Base-by-base conservation (phyloP, 2,113 vertebrate genomes). In the Caranx melampygus region DNA sequence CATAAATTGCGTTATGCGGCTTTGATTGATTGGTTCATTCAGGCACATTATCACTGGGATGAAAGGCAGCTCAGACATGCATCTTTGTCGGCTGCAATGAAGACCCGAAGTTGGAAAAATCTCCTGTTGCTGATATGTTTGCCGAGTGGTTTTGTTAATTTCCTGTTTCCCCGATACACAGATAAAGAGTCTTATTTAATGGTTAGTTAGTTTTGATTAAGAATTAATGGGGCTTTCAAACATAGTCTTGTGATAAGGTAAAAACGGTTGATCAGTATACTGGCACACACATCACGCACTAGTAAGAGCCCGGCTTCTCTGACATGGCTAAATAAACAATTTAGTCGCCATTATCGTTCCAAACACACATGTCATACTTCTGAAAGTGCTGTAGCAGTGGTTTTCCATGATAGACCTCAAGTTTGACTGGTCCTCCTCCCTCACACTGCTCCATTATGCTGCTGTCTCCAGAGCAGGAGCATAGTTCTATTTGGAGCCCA, bases 401-500 rank as follows among this genome's bases (percentile, higher is more conserved):
- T 88, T 88, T 85, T 81, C 72, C 67, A 63, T 7, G 81, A 86
- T 83, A 85, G 85, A 89, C 82, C 77, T 89, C 13, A 81, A 90
- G 83, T 91, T 88, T 72, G 85, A 90, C 90, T 86, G 77, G 82
- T 85, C 72, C 59, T 87, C 83, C 79, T 84, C 81, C 68, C 81
- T 83, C 85, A 51, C 85, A 64, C 81, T 75, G 75, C 74, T 88
- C 90, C 77, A 88, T 92, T 89, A 91, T 92, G 82, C 84, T 60
- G 76, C 85, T 78, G 90, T 92, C 91, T 91, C 90, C 82, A 68
- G 89, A 91, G 90, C 88, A 85, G 87, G 83, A 85, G 83, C 90
- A 88, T 86, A 73, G 83, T 92, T 93, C 88, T 91, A 88, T 91
- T 93, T 93, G 90, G 89, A 93, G 89, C 88, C 79, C 78, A 12